Base-by-base conservation (phyloP, 2,113 vertebrate genomes). In the Pelodiscus sinensis region DNA sequence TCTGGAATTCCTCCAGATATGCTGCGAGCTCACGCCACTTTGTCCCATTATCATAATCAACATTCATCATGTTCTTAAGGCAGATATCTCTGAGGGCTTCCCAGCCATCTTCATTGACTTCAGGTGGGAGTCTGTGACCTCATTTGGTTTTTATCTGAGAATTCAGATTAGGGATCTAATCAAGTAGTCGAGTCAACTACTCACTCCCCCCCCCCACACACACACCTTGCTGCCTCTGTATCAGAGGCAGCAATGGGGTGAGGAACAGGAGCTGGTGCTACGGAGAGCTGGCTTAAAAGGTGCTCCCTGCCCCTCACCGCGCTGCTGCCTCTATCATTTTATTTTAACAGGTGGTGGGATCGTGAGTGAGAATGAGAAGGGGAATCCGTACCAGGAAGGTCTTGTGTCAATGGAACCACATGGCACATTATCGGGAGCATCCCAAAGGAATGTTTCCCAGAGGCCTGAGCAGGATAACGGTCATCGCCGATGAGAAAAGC, bases 281-380 rank as follows among this genome's bases (percentile, higher is more conserved):
- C 4, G 38, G 38, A 44, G 38, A 44, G 38, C 38, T 5, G 38
- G 38, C 38, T 44, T 44, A 44, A 44, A 44, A 44, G 38, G 38
- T 44, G 38, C 38, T 44, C 38, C 38, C 38, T 44, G 38, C 38
- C 38, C 38, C 38, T 44, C 38, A 44, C 38, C 38, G 38, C 38
- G 5, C 38, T 44, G 38, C 38, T 44, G 38, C 38, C 38, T 44
- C 84, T 93, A 54, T 95, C 9, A 16, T 91, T 94, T 89, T 85
- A 29, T 92, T 94, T 91, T 56, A 75, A 71, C 65, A 71, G 86
- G 89, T 35, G 84, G 79, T 84, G 54, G 29, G 54, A 62, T 27
- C 81, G 27, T 54, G 38, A 92, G 24, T 35, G 56, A 90, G 68
- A 78, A 86, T n/a, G 81, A 89, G 65, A 14, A 65, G 10, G 87